Evolutionary conservation across 2,888 invertebrate genomes (phyloP).

Genomic region (Cephus rjabovi): DNA sequence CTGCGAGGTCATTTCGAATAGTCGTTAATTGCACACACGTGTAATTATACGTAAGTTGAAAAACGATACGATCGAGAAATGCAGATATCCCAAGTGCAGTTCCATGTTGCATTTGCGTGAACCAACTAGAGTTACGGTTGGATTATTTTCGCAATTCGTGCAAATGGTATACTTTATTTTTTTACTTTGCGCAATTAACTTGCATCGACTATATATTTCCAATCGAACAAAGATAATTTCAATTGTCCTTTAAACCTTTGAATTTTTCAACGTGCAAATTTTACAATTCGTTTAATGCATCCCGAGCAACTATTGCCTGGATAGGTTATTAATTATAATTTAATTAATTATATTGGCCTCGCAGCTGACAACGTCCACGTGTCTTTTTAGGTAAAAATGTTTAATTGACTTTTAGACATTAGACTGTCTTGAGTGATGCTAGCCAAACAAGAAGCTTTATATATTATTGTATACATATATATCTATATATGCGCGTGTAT

Average conservation of each 20-base stretch:
- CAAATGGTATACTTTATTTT: no score
- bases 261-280: background rate
- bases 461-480: conserved; percentile 29
- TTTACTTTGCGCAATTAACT: background rate
- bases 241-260: background rate
- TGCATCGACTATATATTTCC: background rate
- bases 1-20: conserved; percentile 55
- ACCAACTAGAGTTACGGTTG: background rate
- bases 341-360: conserved; percentile 49
- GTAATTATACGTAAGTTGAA: background rate
- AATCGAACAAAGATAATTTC: background rate
- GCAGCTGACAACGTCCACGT: conserved; percentile 61
- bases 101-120: background rate
- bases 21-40: background rate
- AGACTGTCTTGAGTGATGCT: conserved; percentile 44
- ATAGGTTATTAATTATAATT: background rate
- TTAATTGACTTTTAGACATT: conserved; percentile 25
- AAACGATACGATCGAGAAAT: background rate
- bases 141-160: background rate
- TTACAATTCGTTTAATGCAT: background rate
- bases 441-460: conserved; percentile 47
- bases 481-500: conserved; percentile 25
- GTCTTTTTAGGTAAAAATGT: conserved; percentile 47
- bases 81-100: background rate
- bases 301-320: background rate